Evolutionary conservation across 2,113 vertebrate genomes (phyloP).

Genomic region (Mustelus asterias): DNA sequence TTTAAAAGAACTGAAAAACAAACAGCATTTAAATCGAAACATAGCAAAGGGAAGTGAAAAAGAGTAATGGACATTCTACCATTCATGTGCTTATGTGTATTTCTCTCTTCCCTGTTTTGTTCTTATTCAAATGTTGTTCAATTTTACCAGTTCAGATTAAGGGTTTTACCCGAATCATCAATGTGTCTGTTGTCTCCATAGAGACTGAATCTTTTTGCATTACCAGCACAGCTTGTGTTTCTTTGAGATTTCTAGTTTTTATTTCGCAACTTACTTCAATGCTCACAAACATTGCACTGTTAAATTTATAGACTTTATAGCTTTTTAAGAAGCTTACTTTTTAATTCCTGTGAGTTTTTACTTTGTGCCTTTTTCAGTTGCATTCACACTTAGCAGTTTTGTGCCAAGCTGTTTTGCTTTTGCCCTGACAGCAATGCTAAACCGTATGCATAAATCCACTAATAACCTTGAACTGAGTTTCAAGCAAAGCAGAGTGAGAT

Average conservation of each 20-base stretch:
- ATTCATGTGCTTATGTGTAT: neutral
- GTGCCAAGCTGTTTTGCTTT: too few species aligned
- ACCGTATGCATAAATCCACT: neutral
- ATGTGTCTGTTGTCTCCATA: neutral
- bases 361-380: neutral
- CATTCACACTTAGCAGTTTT: neutral
- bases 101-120: neutral
- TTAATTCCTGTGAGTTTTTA: neutral
- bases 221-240: neutral
- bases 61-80: neutral
- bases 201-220: neutral
- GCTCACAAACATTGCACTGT: neutral
- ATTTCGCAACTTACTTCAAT: neutral
- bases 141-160: neutral
- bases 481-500: neutral
- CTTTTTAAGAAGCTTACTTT: neutral
- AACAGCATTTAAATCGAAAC: neutral
- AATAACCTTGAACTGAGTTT: neutral
- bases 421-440: neutral
- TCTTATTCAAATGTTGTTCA: neutral
- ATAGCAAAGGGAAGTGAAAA: neutral
- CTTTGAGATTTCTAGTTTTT: neutral
- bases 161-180: neutral
- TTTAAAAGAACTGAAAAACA: neutral
- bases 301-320: neutral